These are phyloP conservation scores for Plotosus lineatus DNA, from an alignment of 2,113 vertebrate species.

Conservation along the genomic window DNA sequence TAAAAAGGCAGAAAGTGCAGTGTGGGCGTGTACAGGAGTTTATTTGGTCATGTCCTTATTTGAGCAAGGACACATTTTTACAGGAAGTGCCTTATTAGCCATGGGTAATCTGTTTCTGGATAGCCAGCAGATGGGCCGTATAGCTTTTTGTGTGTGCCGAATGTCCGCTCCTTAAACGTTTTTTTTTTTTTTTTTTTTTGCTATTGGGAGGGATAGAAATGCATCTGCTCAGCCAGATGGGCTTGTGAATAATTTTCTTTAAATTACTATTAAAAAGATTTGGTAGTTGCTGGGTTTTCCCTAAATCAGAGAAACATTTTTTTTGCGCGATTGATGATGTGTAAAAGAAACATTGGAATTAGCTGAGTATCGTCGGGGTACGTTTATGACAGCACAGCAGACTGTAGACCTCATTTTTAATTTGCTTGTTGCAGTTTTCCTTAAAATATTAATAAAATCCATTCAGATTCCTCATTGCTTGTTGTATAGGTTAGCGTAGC, in stretches of 20 bases:
- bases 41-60: slow-evolving; percentile 32
- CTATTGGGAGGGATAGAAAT: slow-evolving; percentile 1
- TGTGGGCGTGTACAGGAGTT: neutral
- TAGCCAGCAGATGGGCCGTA: neutral
- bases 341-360: slow-evolving; percentile 8
- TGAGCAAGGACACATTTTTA: slow-evolving; percentile 34
- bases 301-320: neutral
- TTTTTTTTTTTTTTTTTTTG: slow-evolving; percentile 4
- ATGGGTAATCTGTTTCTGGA: slow-evolving; percentile 35
- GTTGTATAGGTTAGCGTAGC: neutral
- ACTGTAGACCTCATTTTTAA: neutral
- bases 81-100: slow-evolving; percentile 53
- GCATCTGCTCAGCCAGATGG: slow-evolving; percentile 9
- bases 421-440: neutral
- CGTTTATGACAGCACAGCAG: slow-evolving; percentile 7
- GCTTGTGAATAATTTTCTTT: slow-evolving; percentile 3
- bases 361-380: slow-evolving; percentile 4
- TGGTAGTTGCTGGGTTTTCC: neutral
- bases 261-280: slow-evolving; percentile 21
- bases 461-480: neutral
- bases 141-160: neutral
- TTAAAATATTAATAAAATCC: neutral
- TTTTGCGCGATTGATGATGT: neutral
- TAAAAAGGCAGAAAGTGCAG: neutral
- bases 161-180: neutral